A percentile compares a stretch with the other conserved stretches of the same genome.
Evolutionary conservation across 2,888 invertebrate species (phyloP).

Genomic region (Charanyca ferruginea): DNA sequence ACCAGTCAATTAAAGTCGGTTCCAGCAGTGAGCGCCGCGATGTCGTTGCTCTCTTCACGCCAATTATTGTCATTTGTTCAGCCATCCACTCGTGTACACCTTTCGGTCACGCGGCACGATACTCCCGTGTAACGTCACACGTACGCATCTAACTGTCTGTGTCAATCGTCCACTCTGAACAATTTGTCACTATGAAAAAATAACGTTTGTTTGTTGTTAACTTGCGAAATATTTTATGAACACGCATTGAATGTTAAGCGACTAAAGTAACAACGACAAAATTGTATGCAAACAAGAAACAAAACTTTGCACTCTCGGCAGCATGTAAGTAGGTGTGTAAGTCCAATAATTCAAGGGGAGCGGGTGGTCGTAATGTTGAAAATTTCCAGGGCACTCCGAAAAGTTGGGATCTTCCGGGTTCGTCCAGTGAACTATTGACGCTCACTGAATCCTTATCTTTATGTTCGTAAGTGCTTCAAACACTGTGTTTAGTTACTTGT

Average conservation of each 20-base stretch:
- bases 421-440: constrained; percentile 78
- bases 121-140: constrained; percentile 54
- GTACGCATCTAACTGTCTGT: constrained; percentile 49
- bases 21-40: constrained; percentile 74
- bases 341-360: constrained; percentile 86
- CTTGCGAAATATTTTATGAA: constrained; percentile 52
- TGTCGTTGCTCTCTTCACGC: constrained; percentile 77
- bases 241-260: constrained; percentile 57
- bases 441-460: constrained; percentile 74
- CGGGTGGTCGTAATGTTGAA: constrained; percentile 87
- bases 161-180: constrained; percentile 34
- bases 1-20: constrained; percentile 86
- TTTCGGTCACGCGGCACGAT: constrained; percentile 65
- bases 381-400: constrained; percentile 81
- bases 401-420: constrained; percentile 81
- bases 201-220: constrained; percentile 33
- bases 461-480: constrained; percentile 52
- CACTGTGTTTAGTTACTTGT: constrained; percentile 17
- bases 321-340: constrained; percentile 86
- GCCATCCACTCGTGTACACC: constrained; percentile 74
- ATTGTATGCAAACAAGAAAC: constrained; percentile 84
- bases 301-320: constrained; percentile 86
- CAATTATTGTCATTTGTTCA: constrained; percentile 86
- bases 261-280: constrained; percentile 74
- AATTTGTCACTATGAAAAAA: constrained; percentile 48